These are phyloP conservation scores for Gobius niger DNA, from an alignment of 2,113 vertebrate genomes.

Conservation along the genomic window DNA sequence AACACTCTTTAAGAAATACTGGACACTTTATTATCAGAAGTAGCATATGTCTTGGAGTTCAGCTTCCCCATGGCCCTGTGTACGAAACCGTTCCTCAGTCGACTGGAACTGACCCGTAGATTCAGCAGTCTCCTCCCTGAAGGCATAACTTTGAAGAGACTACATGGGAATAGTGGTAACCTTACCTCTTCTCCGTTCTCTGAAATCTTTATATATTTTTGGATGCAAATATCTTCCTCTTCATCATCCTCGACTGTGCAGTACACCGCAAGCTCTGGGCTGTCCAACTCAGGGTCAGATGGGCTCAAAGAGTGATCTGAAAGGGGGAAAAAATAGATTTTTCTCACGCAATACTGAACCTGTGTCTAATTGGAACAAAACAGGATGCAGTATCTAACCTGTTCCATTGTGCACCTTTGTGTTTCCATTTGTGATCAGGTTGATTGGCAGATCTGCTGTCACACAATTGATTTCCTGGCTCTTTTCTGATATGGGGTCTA, in stretches of 20 bases:
- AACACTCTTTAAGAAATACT: too few species aligned
- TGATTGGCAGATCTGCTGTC: conserved; percentile 39
- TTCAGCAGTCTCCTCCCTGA: too few species aligned
- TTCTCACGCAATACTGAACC: neutral
- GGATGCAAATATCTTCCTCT: conserved; percentile 37
- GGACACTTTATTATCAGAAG: too few species aligned
- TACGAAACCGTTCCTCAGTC: too few species aligned
- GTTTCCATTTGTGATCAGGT: conserved; percentile 56
- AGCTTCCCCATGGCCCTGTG: too few species aligned
- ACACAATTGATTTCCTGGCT: conserved; percentile 48
- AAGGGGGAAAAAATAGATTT: neutral
- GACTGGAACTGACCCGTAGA: too few species aligned
- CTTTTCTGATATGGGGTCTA: conserved; percentile 41
- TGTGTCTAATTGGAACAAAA: neutral
- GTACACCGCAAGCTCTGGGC: conserved; percentile 55
- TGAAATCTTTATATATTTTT: conserved; percentile 45
- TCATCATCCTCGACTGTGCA: conserved; percentile 47
- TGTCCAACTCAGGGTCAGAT: conserved; percentile 63
- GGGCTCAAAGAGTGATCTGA: conserved; percentile 62
- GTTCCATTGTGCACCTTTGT: conserved; percentile 54
- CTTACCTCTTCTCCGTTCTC: conserved; percentile 75
- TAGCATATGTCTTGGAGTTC: too few species aligned
- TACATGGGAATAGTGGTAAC: too few species aligned
- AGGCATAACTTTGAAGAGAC: too few species aligned
- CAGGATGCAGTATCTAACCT: conserved; percentile 41